Base-by-base conservation (phyloP, 2,113 vertebrate species). In the Formicarius rufipectus region DNA sequence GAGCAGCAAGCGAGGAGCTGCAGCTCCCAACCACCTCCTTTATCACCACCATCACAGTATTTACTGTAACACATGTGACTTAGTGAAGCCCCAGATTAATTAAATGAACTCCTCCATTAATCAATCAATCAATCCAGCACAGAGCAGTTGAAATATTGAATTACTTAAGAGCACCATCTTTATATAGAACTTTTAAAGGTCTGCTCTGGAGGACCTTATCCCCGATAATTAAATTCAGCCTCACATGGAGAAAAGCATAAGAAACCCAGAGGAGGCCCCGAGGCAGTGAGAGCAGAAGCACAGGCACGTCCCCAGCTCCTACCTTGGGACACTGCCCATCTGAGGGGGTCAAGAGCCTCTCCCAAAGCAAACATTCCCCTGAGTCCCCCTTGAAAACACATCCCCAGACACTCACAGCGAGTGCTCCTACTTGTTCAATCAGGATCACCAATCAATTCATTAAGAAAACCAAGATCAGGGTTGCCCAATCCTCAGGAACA, bases 101-200 rank as follows among this genome's bases (percentile, higher is more conserved):
- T 96, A 96, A 94, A 97, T 95, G 93, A 97, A 96, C 94, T 96
- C 91, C 71, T 73, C 96, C 96, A 97, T 96, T 96, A 96, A 96
- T 96, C 95, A 95, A 95, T 97, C 95, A 94, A 97, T 97, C 96
- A 97, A 96, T 95, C 93, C 90, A 17, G 92, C 75, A 81, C 90
- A 96, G 95, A 94, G 93, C 95, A 96, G 95, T 93, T 96, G 96
- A 97, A 96, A 96, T 96, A 97, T 96, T 96, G 95, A 97, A 95
- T 95, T 97, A 97, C 95, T 96, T 96, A 96, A 90, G 93, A 94
- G 75, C 91, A 96, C 87, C 95, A 96, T 94, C 95, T 95, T 94
- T 95, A 96, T 96, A 96, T 73, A 86, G 93, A 85, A 96, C 95
- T 95, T 94, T 93, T 95, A 96, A 96, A 92, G 95, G 92, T 87